phyloP scores from a whole-genome alignment of 2,888 invertebrate genomes.

The Himalopsyche anomala region DNA sequence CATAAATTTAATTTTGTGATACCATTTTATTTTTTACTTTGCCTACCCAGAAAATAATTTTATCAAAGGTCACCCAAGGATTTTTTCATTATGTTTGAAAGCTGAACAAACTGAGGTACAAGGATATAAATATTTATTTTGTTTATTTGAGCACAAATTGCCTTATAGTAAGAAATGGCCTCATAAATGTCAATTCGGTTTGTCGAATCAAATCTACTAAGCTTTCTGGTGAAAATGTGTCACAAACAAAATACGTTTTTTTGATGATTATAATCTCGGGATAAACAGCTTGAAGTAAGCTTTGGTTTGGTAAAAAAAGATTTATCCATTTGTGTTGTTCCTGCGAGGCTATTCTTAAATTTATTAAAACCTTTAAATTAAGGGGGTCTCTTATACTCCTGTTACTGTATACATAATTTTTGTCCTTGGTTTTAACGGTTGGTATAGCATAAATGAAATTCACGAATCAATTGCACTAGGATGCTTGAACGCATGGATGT shows the following conservation, averaged over 20 bases:
- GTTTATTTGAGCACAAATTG: not conserved
- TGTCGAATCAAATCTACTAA: not conserved
- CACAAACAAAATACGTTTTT: not conserved
- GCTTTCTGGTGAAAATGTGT: not conserved
- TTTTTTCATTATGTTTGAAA: conserved; percentile 41
- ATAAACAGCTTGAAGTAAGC: no score
- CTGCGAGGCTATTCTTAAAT: no score
- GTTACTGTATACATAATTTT: no score
- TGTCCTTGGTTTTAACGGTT: no score
- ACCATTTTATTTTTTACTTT: conserved; percentile 45
- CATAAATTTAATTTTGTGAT: conserved; percentile 57
- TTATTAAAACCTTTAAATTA: no score
- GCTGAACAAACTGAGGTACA: not conserved
- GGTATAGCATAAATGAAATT: no score
- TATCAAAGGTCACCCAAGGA: conserved; percentile 63
- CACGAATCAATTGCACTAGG: no score
- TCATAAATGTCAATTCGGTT: not conserved
- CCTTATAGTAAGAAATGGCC: not conserved
- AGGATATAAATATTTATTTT: not conserved
- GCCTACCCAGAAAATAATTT: conserved; percentile 43
- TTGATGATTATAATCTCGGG: no score
- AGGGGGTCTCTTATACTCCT: no score
- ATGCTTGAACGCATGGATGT: no score
- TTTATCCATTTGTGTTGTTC: no score
- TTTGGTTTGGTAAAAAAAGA: no score